These are phyloP conservation scores for Spodoptera frugiperda DNA, from an alignment of 1,140 invertebrate species.

Conservation along the genomic window DNA sequence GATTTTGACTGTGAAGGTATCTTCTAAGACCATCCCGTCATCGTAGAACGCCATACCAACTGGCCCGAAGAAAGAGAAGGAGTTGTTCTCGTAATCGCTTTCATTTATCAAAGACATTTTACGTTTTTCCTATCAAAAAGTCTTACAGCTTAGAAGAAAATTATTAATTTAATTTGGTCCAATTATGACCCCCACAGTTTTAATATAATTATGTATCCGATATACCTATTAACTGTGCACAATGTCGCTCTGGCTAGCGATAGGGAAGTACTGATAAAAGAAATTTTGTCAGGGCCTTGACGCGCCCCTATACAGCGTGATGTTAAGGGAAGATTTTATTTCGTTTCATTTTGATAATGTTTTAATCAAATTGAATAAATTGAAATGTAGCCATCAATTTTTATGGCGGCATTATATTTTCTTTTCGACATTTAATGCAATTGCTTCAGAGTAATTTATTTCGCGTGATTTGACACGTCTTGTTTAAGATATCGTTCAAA, in stretches of 20 bases:
- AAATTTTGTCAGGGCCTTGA: slow-evolving; percentile 43
- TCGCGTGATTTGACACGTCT: too few relatives aligned
- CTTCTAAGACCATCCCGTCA: slow-evolving; percentile 82
- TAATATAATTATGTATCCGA: neutral
- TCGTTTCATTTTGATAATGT: neutral
- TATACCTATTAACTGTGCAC: slow-evolving; percentile 12
- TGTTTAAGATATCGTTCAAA: too few relatives aligned
- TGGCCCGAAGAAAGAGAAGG: slow-evolving; percentile 60
- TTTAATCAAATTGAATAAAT: slow-evolving; percentile 1
- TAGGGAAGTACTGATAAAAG: slow-evolving; percentile 45
- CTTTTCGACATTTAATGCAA: neutral
- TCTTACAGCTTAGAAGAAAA: slow-evolving; percentile 3
- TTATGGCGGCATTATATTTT: neutral
- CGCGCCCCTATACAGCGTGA: slow-evolving; percentile 42
- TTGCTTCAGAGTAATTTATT: neutral
- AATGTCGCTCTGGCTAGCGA: slow-evolving; percentile 44
- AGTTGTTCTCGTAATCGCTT: slow-evolving; percentile 51
- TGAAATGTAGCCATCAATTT: neutral
- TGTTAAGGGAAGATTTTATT: slow-evolving; percentile 17
- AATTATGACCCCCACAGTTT: neutral
- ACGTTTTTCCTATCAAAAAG: neutral
- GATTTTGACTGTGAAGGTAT: slow-evolving; percentile 90
- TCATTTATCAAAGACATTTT: slow-evolving; percentile 46
- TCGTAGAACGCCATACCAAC: slow-evolving; percentile 58
- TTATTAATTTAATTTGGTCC: neutral